Evolutionary conservation across 2,888 invertebrate species (phyloP).

Genomic region (Stenoptilia bipunctidactyla): DNA sequence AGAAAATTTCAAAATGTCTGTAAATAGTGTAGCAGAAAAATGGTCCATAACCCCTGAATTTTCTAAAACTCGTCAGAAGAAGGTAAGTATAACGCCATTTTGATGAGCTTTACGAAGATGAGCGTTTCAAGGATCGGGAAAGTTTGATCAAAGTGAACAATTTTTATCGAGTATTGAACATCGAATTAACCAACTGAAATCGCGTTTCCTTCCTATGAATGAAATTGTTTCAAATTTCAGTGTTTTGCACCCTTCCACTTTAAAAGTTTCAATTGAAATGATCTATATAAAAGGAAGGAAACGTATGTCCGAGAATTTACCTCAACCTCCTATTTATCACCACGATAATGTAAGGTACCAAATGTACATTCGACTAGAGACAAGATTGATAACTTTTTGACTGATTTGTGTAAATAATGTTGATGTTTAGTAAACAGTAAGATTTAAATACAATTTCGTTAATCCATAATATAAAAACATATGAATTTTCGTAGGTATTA

Average conservation of each 20-base stretch:
- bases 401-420: no score
- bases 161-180: constrained; percentile 17
- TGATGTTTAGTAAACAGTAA: no score
- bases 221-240: constrained; percentile 14
- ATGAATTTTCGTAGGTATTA: no score
- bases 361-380: no score
- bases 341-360: no score
- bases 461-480: no score
- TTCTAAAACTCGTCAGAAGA: constrained; percentile 14
- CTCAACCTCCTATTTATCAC: no score
- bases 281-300: constrained; percentile 12
- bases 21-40: constrained; percentile 17
- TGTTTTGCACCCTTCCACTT: constrained; percentile 14
- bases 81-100: constrained; percentile 17
- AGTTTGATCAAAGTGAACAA: constrained; percentile 15
- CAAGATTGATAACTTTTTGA: no score
- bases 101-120: constrained; percentile 17
- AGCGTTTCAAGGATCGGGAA: constrained; percentile 16
- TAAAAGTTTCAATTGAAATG: constrained; percentile 14
- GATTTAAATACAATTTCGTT: no score
- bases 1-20: constrained; percentile 17
- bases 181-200: constrained; percentile 15
- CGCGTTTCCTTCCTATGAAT: constrained; percentile 14
- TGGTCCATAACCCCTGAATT: constrained; percentile 15
- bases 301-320: no score